Base-by-base conservation (phyloP, 2,113 vertebrate species). In the Indri indri region DNA sequence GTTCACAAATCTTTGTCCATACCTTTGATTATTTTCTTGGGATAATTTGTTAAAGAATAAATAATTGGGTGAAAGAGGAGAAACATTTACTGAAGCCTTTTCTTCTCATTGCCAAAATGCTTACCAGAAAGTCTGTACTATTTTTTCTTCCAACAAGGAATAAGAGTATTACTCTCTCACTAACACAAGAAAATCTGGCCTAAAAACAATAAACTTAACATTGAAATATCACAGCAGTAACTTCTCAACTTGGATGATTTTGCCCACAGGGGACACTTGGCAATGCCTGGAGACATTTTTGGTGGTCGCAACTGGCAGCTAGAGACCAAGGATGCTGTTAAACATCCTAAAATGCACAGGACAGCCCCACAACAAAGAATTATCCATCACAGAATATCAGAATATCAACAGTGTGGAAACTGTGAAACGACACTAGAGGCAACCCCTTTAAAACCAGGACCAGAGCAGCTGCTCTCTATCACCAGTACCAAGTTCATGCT, bases 31-130 rank as follows among this genome's bases (percentile, higher is more conserved):
- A 77, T 94, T 97, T 88, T 80, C 88, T 88, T 47, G 54, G 89
- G 66, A 92, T 97, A 95, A 97, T 95, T 84, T 77, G 40, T 77
- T 81, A 88, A 40, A 76, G 80, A 94, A 96, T 76, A 92, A 96
- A 85, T 90, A 96, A 96, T 70, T 92, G 65, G 37, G 52, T 86
- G 57, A 96, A 92, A 92, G n/a, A 32, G 27, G 81, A 92, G 61
- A 61, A 83, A 50, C 5, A 30, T 20, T 86, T 66, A 10, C 74
- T 90, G 66, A 94, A 92, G 59, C 2, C 47, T 88, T 86, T 79
- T 45, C 30, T 90, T 70, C 32, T 74, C 45, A 12, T 9, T 90
- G 54, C 70, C 83, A 92, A 87, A 83, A 81, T 16, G 59, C 34
- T 86, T 34, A 87, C 80, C 81, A 68, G 45, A 68, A 94, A 79